Evolutionary conservation across 2,797 vertebrate genomes (phyloP).

Genomic region (Malurus splendens): DNA sequence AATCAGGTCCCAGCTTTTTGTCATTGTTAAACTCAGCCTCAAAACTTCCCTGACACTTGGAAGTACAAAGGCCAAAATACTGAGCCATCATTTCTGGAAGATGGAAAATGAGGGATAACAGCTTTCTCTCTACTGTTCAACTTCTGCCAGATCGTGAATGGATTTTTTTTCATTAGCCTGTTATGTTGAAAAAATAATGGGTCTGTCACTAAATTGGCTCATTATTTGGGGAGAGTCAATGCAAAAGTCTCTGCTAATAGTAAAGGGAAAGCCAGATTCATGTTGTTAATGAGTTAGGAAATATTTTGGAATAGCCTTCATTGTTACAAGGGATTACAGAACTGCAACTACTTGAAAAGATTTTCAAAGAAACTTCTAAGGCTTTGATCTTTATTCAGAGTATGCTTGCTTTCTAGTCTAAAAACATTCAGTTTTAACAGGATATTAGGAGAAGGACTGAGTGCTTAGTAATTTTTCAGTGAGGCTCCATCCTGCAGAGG

Average conservation of each 20-base stretch:
- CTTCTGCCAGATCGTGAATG: not conserved
- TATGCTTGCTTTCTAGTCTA: conserved; percentile 10
- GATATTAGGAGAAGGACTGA: not conserved
- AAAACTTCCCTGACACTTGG: not conserved
- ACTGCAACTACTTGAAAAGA: conserved; percentile 25
- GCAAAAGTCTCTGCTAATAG: not conserved
- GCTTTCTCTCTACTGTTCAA: not conserved
- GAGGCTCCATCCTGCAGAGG: not conserved
- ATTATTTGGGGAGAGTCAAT: not conserved
- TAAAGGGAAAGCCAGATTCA: not conserved
- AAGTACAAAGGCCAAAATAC: not conserved
- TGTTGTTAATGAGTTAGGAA: conserved; percentile 14
- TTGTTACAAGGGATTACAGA: not conserved
- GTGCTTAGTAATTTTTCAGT: conserved; percentile 14
- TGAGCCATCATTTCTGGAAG: not conserved
- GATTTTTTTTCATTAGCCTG: not conserved
- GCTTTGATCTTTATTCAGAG: conserved; percentile 44
- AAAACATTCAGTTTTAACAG: conserved; percentile 28
- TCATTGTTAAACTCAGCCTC: not conserved
- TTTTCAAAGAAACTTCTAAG: conserved; percentile 13
- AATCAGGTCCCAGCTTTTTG: not conserved
- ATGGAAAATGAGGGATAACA: not conserved
- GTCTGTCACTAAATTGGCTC: not conserved
- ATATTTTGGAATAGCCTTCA: not conserved
- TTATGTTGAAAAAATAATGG: not conserved